Evolutionary conservation across 2,888 invertebrate species (phyloP).

Genomic region (Lithophane socia): DNA sequence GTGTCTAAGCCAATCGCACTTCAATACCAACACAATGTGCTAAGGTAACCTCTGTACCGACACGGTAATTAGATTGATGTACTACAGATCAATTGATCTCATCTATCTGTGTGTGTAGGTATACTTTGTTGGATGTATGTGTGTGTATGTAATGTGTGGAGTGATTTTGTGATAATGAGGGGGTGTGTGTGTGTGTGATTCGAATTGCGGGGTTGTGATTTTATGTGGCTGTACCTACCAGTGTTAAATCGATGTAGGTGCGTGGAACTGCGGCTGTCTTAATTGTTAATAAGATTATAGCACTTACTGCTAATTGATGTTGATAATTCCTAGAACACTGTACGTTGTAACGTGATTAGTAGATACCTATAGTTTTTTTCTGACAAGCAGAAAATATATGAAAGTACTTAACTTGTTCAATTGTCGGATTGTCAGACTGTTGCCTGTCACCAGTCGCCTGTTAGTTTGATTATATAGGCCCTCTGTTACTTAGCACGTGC

Average conservation of each 20-base stretch:
- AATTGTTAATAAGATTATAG: background rate
- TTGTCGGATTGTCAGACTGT: background rate
- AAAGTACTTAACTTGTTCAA: background rate
- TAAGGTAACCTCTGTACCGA: background rate
- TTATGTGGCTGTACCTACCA: background rate
- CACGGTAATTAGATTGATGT: constrained; percentile 52
- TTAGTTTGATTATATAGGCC: background rate
- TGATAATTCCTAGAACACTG: background rate
- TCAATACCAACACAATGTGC: constrained; percentile 1
- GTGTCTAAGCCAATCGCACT: constrained; percentile 33
- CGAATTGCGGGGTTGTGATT: background rate
- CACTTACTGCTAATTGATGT: background rate
- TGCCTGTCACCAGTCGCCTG: background rate
- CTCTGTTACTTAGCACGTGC: background rate
- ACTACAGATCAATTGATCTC: constrained; percentile 21
- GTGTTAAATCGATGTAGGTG: background rate
- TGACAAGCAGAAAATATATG: background rate
- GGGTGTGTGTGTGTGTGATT: constrained; percentile 3
- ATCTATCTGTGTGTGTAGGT: background rate
- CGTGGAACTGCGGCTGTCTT: background rate
- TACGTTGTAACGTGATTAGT: background rate
- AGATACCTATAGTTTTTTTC: background rate
- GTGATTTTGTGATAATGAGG: background rate
- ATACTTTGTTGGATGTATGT: background rate
- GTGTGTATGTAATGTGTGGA: constrained; percentile 8